Percentiles rank a stretch among this genome's conserved stretches.
These are phyloP conservation scores for Azemiops feae DNA, from an alignment of 2,113 vertebrate species.

Conservation along the genomic window DNA sequence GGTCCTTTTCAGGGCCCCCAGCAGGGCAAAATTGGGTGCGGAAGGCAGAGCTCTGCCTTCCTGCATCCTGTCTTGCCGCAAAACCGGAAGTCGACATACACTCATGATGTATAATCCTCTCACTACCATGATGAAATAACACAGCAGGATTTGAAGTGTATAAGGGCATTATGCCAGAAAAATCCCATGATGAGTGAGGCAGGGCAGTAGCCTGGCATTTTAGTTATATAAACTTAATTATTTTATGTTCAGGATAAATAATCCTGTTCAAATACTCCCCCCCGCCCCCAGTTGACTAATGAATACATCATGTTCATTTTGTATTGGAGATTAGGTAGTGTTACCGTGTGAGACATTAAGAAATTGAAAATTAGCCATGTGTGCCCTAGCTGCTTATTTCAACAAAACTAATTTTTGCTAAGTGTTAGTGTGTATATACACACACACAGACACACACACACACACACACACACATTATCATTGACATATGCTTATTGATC, in stretches of 20 bases:
- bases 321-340: background rate
- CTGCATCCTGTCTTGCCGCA: too few relatives aligned
- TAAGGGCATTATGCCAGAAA: background rate
- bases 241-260: background rate
- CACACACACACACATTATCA: too few relatives aligned
- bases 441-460: too few relatives aligned
- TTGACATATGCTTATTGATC: background rate
- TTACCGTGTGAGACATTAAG: background rate
- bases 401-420: background rate
- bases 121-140: background rate
- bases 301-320: background rate
- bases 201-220: background rate
- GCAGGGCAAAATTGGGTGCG: too few relatives aligned
- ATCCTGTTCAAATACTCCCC: background rate
- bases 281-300: background rate
- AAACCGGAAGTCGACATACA: background rate
- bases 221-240: background rate
- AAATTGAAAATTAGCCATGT: background rate
- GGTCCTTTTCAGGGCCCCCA: too few relatives aligned
- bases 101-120: background rate
- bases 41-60: too few relatives aligned
- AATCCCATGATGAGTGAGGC: background rate
- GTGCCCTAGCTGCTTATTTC: background rate
- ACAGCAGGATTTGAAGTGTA: background rate
- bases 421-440: too few relatives aligned